Evolutionary conservation across 2,888 invertebrate species (phyloP).

Genomic region (Ernsta delagoae): DNA sequence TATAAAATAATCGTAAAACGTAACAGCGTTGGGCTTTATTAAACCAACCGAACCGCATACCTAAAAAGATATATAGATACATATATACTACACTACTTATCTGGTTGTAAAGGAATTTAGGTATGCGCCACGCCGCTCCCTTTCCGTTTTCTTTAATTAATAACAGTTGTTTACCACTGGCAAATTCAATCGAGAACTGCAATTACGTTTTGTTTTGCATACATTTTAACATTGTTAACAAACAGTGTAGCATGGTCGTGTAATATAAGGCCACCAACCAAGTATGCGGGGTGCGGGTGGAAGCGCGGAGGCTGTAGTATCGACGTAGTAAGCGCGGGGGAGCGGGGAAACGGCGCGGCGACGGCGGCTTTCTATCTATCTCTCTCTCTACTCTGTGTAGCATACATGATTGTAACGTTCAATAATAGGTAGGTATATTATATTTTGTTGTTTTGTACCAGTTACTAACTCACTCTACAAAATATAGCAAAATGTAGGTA

Average conservation of each 20-base stretch:
- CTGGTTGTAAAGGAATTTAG: conserved; percentile 38
- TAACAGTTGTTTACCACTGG: conserved; percentile 4
- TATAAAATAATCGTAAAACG: conserved; percentile 67
- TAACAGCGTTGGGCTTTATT: conserved; percentile 53
- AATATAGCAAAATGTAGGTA: no score
- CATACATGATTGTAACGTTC: no score
- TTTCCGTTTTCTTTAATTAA: conserved; percentile 24
- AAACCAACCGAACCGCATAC: conserved; percentile 27
- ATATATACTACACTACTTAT: no score
- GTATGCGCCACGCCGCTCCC: conserved; percentile 14
- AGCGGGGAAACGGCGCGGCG: conserved; percentile 45
- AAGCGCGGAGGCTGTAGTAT: conserved; percentile 65
- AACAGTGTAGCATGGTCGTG: conserved; percentile 41
- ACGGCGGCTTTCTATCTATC: no score
- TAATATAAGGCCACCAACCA: conserved; percentile 52
- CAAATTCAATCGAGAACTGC: conserved; percentile 30
- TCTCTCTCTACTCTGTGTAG: no score
- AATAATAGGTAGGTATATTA: no score
- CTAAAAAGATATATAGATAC: no score
- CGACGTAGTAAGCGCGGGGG: conserved; percentile 67
- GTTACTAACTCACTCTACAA: no score
- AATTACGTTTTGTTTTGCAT: conserved; percentile 22
- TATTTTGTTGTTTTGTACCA: no score
- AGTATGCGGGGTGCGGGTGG: conserved; percentile 52
- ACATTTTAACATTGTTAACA: conserved; percentile 17